phyloP scores from a whole-genome alignment of 2,113 vertebrate species.

The Picathartes gymnocephalus region DNA sequence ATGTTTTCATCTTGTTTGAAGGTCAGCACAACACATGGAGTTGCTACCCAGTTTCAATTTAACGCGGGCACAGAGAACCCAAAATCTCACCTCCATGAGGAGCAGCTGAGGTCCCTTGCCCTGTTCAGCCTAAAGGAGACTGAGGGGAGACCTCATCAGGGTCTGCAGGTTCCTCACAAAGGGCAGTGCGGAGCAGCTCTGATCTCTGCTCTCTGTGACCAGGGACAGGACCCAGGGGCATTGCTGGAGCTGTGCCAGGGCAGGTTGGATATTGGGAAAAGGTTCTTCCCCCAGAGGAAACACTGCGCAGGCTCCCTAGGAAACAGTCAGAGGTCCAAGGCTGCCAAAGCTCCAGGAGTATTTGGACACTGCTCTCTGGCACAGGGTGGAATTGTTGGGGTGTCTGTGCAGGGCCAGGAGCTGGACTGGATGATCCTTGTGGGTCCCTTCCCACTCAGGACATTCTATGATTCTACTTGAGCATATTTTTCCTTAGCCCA shows the following conservation, averaged over 20 bases:
- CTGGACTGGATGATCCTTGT: not conserved
- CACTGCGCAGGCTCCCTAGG: not conserved
- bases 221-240: not conserved
- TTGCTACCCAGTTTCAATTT: not conserved
- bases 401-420: not conserved
- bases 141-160: not conserved
- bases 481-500: not conserved
- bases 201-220: not conserved
- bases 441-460: not conserved
- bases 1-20: not conserved
- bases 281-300: not conserved
- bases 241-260: not conserved
- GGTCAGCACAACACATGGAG: not conserved
- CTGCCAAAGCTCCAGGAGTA: not conserved
- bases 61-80: not conserved
- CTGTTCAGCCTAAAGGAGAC: not conserved
- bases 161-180: not conserved
- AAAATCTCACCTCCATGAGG: not conserved
- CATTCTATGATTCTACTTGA: not conserved
- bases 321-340: not conserved
- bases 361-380: not conserved
- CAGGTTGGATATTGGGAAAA: not conserved
- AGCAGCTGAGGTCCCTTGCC: not conserved
- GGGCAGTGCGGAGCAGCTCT: not conserved
- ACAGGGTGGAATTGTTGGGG: not conserved